Evolutionary conservation across 2,888 invertebrate genomes (phyloP).

Genomic region (Maniola hyperantus): DNA sequence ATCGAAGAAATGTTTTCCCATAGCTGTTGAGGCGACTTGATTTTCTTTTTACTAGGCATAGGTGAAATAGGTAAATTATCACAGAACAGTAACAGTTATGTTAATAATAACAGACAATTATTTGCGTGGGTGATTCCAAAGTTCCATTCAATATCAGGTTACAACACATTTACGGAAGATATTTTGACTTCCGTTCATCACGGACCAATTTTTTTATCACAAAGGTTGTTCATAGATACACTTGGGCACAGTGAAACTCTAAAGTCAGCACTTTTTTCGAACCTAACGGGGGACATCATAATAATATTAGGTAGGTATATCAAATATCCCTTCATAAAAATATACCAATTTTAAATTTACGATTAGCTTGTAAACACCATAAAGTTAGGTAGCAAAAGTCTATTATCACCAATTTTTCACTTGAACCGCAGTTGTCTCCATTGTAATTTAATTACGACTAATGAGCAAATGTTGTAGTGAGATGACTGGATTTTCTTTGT

Average conservation of each 20-base stretch:
- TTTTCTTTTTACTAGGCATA: conserved; percentile 62
- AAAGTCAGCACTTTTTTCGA: conserved; percentile 2
- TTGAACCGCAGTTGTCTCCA: conserved; percentile 9
- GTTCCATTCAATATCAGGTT: neutral
- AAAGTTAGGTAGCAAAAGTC: neutral
- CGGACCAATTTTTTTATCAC: neutral
- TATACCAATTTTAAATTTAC: neutral
- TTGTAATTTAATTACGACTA: neutral
- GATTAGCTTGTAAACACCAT: conserved; percentile 6
- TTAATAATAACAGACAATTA: neutral
- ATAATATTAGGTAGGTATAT: neutral
- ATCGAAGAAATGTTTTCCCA: conserved; percentile 71
- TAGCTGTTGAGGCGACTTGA: conserved; percentile 64
- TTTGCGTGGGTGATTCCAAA: neutral
- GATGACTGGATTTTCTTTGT: neutral
- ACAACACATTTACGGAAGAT: neutral
- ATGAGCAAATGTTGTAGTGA: neutral
- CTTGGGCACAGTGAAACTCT: neutral
- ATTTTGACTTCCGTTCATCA: neutral
- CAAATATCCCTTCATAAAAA: no score
- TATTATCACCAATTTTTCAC: conserved; percentile 18
- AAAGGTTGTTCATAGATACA: neutral
- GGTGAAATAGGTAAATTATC: conserved; percentile 12
- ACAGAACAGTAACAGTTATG: neutral
- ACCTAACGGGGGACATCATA: neutral